Evolutionary conservation across 2,113 vertebrate species (phyloP), one percentile per base, ranked within the genome.

Genomic region (Callopanchax toddi): DNA sequence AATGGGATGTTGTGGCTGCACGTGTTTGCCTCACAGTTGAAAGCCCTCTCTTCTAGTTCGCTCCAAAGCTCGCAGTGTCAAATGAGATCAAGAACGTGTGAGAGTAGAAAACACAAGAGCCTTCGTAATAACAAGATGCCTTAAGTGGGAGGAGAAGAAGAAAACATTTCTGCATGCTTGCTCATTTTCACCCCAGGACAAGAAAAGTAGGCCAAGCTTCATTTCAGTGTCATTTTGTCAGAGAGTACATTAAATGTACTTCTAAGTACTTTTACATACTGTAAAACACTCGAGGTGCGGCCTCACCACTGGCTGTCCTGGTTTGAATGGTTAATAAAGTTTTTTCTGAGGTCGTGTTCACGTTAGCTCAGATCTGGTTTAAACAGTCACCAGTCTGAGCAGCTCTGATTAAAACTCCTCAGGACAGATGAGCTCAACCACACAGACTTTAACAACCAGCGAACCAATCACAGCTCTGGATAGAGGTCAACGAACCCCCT

Each of bases 171-270:
- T 65, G 79, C 81, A 60, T 72, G 78, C 58, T 26, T 76, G 74
- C 76, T 54, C 78, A 71, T 80, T 64, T 82, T 73, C 15, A 81
- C 81, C 54, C 81, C 82, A 54, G 74, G 76, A 83, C 55, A 84
- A 50, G 51, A 79, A 57, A 90, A 89, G 73, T 90, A 91, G 89
- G 89, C 74, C 91, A 89, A 54, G 75, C 75, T 75, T 81, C 53
- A 75, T 80, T 84, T 78, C 58, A 76, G 71, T 72, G 76, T 55
- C 42, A 46, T 50, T 78, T 83, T 60, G 52, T 55, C n/a, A 49
- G 45, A 65, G 22, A 15, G 50, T n/a, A 48, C 60, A 65, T 26
- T 67, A 54, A 45, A 67, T 67, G 51, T 64, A 44, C 36, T 74
- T 76, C 52, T 72, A 67, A 60, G 20, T 21, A 67, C 22, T 43